Conservation (phyloP, 1,140 invertebrate genomes). For the Diachasmimorpha longicaudata region DNA sequence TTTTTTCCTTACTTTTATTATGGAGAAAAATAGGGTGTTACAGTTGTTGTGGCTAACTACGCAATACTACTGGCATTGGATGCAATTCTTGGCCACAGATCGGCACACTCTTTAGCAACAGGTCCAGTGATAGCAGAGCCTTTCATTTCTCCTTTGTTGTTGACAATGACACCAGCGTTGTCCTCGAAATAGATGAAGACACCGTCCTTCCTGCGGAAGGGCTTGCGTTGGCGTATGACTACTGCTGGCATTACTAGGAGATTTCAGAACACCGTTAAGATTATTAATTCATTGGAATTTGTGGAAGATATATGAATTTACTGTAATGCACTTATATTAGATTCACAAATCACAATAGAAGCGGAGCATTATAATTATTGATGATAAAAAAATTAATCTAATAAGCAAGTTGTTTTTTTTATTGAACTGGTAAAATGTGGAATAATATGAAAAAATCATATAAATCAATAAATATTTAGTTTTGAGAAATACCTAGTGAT, state of each 20-base stretch:
- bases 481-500: too few relatives aligned
- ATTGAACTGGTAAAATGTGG: too few relatives aligned
- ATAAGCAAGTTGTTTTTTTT: too few relatives aligned
- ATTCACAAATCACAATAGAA: too few relatives aligned
- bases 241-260: conserved; percentile 92
- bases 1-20: conserved; percentile 37
- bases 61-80: conserved; percentile 98
- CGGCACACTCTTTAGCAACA: conserved; percentile 99
- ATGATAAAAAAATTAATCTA: too few relatives aligned
- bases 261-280: neutral
- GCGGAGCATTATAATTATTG: too few relatives aligned
- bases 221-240: conserved; percentile 96
- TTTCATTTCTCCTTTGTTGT: conserved; percentile 99
- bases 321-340: too few relatives aligned
- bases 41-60: conserved; percentile 60
- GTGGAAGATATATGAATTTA: too few relatives aligned
- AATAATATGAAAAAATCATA: too few relatives aligned
- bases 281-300: too few relatives aligned
- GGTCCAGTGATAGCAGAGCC: conserved; percentile 99
- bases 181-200: conserved; percentile 99
- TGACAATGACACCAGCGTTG: conserved; percentile 99
- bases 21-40: conserved; percentile 40
- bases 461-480: too few relatives aligned
- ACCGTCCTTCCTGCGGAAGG: conserved; percentile 98
- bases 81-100: conserved; percentile 99